A percentile compares a stretch with the other conserved stretches of the same genome.
These are phyloP conservation scores for Engraulis encrasicolus DNA, from an alignment of 2,113 vertebrate species.

Conservation along the genomic window DNA sequence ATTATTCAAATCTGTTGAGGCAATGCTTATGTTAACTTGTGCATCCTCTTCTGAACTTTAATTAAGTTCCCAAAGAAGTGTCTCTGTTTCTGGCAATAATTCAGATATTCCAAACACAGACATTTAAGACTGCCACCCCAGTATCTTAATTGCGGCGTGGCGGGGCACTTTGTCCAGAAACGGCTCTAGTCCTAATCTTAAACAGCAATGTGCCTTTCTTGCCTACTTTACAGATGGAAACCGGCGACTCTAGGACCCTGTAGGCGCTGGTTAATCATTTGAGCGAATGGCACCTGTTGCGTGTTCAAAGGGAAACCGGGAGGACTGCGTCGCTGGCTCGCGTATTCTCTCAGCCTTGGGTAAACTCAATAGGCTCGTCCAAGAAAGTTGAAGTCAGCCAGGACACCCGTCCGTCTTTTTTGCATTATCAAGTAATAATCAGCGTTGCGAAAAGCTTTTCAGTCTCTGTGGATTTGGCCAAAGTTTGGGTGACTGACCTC, in stretches of 20 bases:
- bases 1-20: constrained; percentile 71
- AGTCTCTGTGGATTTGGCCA: neutral
- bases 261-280: constrained; percentile 58
- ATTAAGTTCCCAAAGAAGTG: constrained; percentile 63
- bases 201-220: neutral
- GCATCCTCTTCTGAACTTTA: constrained; percentile 71
- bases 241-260: constrained; percentile 39
- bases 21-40: constrained; percentile 69
- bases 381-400: constrained; percentile 4
- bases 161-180: neutral
- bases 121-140: neutral
- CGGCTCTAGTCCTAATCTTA: neutral
- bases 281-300: constrained; percentile 71
- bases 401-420: neutral
- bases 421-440: neutral
- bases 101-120: constrained; percentile 1
- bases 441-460: neutral
- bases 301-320: constrained; percentile 48
- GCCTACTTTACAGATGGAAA: neutral
- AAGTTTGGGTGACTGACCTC: constrained; percentile 17
- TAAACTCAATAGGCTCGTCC: neutral
- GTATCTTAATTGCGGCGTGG: neutral
- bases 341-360: constrained; percentile 18
- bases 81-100: neutral
- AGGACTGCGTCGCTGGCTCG: constrained; percentile 23